Conservation (phyloP, 1,140 invertebrate species). For the Phenacoccus solenopsis region DNA sequence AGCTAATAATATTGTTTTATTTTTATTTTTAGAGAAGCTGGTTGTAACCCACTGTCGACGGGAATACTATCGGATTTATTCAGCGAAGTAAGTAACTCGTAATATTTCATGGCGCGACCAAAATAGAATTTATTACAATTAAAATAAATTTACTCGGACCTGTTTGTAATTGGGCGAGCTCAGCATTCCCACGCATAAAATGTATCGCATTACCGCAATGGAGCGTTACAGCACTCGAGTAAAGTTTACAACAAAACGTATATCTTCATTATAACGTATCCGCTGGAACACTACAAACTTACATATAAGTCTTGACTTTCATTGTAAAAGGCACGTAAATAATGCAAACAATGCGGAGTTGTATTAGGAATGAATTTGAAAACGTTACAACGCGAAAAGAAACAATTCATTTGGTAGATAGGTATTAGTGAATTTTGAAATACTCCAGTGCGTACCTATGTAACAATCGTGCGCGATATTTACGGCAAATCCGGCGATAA, state of each 20-base stretch:
- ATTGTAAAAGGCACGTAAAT: neutral
- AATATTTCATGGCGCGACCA: neutral
- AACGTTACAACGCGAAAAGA: neutral
- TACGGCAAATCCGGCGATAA: neutral
- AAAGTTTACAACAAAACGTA: neutral
- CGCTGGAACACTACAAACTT: neutral
- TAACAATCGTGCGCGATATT: too few species aligned
- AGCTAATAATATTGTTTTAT: too few species aligned
- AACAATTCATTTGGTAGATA: too few species aligned
- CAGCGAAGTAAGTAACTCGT: slow-evolving; percentile 39
- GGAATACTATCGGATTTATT: slow-evolving; percentile 77
- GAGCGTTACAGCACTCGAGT: neutral
- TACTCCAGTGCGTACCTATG: too few species aligned
- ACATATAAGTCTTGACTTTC: neutral
- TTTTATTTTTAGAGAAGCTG: slow-evolving; percentile 61
- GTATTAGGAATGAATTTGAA: neutral
- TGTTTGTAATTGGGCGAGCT: neutral
- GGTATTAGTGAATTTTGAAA: too few species aligned
- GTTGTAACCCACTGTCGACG: slow-evolving; percentile 78
- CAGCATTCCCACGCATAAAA: neutral
- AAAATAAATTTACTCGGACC: too few species aligned
- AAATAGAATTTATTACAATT: neutral
- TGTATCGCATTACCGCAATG: neutral
- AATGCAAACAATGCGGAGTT: neutral
- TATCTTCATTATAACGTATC: neutral